phyloP scores from a whole-genome alignment of 35 echinoderm and acorn worm genomes.

The Hemicentrotus pulcherrimus region DNA sequence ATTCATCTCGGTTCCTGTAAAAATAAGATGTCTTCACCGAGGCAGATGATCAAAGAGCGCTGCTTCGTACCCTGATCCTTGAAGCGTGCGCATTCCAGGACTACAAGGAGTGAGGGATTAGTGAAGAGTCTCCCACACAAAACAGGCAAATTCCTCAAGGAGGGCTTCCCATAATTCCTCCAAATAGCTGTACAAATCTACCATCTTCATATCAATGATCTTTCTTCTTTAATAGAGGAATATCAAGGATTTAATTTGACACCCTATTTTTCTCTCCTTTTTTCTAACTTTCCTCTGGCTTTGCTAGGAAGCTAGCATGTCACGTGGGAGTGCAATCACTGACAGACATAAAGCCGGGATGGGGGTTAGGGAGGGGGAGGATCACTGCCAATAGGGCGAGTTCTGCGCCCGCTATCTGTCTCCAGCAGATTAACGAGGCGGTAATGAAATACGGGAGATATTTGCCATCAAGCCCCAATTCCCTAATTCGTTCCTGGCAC shows the following conservation, averaged over 20 bases:
- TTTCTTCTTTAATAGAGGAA: background rate
- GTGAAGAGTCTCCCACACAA: background rate
- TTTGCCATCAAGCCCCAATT: constrained; percentile 16
- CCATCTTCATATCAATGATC: background rate
- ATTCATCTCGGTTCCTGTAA: background rate
- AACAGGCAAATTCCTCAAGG: background rate
- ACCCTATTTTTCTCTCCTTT: background rate
- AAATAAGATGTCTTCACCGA: background rate
- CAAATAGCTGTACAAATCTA: background rate
- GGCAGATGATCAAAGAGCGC: background rate
- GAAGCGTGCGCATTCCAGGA: background rate
- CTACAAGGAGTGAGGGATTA: background rate
- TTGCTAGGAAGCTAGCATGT: background rate
- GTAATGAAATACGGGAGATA: constrained; percentile 36
- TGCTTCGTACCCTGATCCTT: background rate
- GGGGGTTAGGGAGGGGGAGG: constrained; percentile 4
- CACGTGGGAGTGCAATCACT: constrained; percentile 15
- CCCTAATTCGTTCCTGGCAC: constrained; percentile 9
- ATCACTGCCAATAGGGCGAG: background rate
- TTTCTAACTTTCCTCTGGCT: background rate
- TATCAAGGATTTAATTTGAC: background rate
- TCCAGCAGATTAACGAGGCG: background rate
- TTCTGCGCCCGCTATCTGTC: constrained; percentile 15
- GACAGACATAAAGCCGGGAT: constrained; percentile 5
- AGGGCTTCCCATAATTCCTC: background rate